Conservation (phyloP, 2,797 vertebrate species). For the Pangasius sanitwongsei region DNA sequence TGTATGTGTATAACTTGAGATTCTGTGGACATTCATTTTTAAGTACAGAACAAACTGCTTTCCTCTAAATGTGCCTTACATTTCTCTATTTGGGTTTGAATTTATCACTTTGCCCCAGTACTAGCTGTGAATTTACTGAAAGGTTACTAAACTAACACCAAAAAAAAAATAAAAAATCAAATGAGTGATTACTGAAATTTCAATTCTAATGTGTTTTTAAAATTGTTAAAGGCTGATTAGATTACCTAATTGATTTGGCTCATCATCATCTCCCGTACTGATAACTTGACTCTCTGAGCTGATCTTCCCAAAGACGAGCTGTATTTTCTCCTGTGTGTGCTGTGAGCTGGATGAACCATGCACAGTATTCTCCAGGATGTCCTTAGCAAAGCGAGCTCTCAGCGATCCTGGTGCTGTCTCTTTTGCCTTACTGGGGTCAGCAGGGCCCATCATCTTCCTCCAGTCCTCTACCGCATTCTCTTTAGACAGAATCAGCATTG, state of each 20-base stretch:
- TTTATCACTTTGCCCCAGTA: not conserved
- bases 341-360: constrained; percentile 82
- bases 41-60: not conserved
- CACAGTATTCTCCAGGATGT: constrained; percentile 83
- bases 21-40: not conserved
- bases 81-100: not conserved
- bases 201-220: not conserved
- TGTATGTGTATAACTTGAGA: not conserved
- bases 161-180: not conserved
- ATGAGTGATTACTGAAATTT: not conserved
- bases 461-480: constrained; percentile 90
- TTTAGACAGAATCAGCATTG: constrained; percentile 84
- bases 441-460: constrained; percentile 86
- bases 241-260: constrained; percentile 41
- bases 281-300: constrained; percentile 54
- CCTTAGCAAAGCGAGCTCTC: constrained; percentile 81
- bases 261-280: constrained; percentile 49
- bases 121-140: not conserved
- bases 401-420: constrained; percentile 76
- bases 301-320: constrained; percentile 74
- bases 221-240: not conserved
- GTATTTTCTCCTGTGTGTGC: constrained; percentile 73
- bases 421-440: constrained; percentile 81
- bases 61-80: not conserved
- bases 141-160: not conserved